Conservation (phyloP, 2,797 vertebrate species). For the Silurus aristotelis region DNA sequence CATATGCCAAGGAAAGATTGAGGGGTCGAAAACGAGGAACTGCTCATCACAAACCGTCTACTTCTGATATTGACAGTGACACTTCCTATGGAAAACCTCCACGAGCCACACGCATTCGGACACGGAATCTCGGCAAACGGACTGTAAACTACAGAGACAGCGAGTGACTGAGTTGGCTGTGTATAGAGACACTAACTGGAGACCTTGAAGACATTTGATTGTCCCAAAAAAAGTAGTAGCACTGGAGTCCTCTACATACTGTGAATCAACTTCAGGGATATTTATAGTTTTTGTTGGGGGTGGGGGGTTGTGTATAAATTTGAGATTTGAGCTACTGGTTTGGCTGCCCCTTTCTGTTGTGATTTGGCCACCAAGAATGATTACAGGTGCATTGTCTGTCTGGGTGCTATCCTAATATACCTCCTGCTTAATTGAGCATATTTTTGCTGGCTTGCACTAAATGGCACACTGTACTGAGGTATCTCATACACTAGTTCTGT, state of each 20-base stretch:
- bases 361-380: constrained; percentile 69
- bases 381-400: constrained; percentile 71
- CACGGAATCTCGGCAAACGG: constrained; percentile 75
- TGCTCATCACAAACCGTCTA: constrained; percentile 44
- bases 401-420: constrained; percentile 84
- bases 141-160: constrained; percentile 77
- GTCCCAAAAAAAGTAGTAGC: constrained; percentile 75
- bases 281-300: constrained; percentile 90
- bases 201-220: constrained; percentile 72
- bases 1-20: constrained; percentile 48
- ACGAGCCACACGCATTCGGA: constrained; percentile 67
- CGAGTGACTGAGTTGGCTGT: constrained; percentile 67
- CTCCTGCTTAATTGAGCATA: constrained; percentile 80
- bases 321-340: constrained; percentile 82
- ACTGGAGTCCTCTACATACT: constrained; percentile 82
- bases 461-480: constrained; percentile 81
- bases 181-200: constrained; percentile 66
- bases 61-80: constrained; percentile 67
- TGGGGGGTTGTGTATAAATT: constrained; percentile 69
- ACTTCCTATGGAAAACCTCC: constrained; percentile 53
- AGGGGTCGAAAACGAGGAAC: constrained; percentile 51
- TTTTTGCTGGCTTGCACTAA: constrained; percentile 84
- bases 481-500: constrained; percentile 85
- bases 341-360: constrained; percentile 68
- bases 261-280: constrained; percentile 94